Conservation (phyloP, 2,888 invertebrate species). For the Trissonchulus latispiculum region DNA sequence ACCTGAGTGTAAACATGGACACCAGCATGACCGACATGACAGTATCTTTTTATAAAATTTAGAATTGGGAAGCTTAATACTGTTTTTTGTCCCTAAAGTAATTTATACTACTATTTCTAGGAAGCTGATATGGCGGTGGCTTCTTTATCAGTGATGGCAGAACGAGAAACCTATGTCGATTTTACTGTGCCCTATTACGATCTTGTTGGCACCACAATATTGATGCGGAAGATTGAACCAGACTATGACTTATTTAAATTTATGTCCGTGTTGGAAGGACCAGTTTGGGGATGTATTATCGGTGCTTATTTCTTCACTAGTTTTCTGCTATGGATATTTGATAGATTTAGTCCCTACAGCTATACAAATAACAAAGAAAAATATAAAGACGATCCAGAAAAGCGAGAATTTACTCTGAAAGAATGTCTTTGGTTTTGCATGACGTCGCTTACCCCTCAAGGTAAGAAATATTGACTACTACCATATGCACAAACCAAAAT, state of each 20-base stretch:
- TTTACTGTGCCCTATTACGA: conserved; percentile 98
- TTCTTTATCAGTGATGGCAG: conserved; percentile 91
- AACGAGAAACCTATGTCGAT: conserved; percentile 88
- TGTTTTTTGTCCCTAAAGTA: too few species aligned
- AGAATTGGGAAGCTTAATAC: too few species aligned
- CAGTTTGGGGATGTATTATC: conserved; percentile 91
- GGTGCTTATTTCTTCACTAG: conserved; percentile 89
- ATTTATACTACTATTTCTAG: too few species aligned
- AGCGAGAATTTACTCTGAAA: conserved; percentile 82
- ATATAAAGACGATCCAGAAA: conserved; percentile 58
- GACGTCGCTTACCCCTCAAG: conserved; percentile 85
- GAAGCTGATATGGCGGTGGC: conserved; percentile 85
- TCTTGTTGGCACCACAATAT: conserved; percentile 86
- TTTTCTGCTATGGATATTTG: conserved; percentile 88
- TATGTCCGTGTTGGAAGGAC: conserved; percentile 83
- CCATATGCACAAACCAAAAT: too few species aligned
- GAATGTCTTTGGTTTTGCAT: conserved; percentile 98
- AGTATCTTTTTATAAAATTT: too few species aligned
- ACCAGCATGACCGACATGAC: too few species aligned
- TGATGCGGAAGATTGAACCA: conserved; percentile 79
- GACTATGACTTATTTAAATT: conserved; percentile 91
- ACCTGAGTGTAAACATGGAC: too few species aligned
- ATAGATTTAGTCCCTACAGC: conserved; percentile 92
- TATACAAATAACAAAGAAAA: conserved; percentile 83
- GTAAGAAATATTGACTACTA: too few species aligned